A percentile compares a stretch with the other conserved stretches of the same genome.
Conservation (phyloP, 2,113 vertebrate species). For the Coracopsis vasa region DNA sequence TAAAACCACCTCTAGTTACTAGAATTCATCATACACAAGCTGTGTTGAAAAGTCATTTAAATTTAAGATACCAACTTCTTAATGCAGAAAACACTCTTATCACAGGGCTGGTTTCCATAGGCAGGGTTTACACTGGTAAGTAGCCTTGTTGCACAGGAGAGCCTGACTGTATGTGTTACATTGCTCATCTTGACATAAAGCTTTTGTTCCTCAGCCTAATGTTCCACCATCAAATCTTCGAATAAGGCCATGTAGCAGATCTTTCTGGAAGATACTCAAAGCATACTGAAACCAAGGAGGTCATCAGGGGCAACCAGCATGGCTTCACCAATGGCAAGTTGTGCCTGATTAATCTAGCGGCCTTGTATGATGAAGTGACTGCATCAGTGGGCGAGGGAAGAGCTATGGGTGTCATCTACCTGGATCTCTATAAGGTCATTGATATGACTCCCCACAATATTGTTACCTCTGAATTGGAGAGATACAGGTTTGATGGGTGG, state of each 20-base stretch:
- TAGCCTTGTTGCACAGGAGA: neutral
- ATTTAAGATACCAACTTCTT: neutral
- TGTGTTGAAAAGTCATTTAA: neutral
- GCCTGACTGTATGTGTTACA: neutral
- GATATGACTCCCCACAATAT: rapidly evolving
- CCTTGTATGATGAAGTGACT: neutral
- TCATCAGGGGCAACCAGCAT: neutral
- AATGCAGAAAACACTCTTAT: neutral
- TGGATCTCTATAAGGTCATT: neutral
- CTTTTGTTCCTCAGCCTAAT: neutral
- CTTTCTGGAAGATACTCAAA: neutral
- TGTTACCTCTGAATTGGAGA: neutral
- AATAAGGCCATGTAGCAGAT: neutral
- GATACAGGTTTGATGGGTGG: neutral
- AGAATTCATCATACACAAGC: neutral
- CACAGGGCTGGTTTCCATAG: neutral
- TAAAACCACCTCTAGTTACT: neutral
- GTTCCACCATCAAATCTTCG: neutral
- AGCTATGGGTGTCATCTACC: neutral
- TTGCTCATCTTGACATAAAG: neutral
- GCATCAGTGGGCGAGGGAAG: neutral
- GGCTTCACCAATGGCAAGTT: neutral
- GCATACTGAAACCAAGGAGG: neutral
- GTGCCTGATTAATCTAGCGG: neutral
- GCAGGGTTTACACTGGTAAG: neutral